Base-by-base conservation (phyloP, 2,113 vertebrate species). In the Sporophila hypoxantha region DNA sequence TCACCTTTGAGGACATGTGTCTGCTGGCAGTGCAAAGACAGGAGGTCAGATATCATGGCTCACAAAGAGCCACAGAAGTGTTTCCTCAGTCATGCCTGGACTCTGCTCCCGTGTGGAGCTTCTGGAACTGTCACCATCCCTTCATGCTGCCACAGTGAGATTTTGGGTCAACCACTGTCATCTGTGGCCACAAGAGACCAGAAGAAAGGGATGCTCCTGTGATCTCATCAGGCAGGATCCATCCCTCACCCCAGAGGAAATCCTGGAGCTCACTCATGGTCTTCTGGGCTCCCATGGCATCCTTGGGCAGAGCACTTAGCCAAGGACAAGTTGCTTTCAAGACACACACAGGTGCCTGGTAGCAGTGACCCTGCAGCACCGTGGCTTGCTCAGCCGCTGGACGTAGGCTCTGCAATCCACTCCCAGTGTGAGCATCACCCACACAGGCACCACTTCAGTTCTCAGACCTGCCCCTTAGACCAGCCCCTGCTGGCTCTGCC, bases 1-100 rank as follows among this genome's bases (percentile, higher is more conserved):
- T 29, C 1, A 4, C 30, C 2, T 9, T 23, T 0, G 0, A 6
- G 14, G 27, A 57, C 21, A 39, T 5, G 1, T 7, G 11, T 5
- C 49, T 56, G 30, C 12, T 30, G 2, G 1, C 3, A 4, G 26
- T 44, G 17, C 4, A 2, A 61, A 29, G 11, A 8, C 2, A 4
- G 14, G 17, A 80, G 19, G 8, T 30, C n/a, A 74, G 12, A 32
- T 4, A 30, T 10, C 6, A 3, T 8, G 21, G 14, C 18, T 18
- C 4, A 6, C 14, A 3, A 19, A n/a, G 17, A 2, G 12, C 12
- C 7, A 15, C n/a, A 19, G 15, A 64, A 39, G 21, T 10, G 15
- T 53, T 17, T 4, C 22, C 23, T 25, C 16, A 2, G 6, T 15
- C 12, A 7, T 68, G 39, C 47, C n/a, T 20, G 8, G 30, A 36